Percentiles rank a stretch among this genome's conserved stretches.
These are phyloP conservation scores for Sarcophaga carnaria DNA, from an alignment of 2,888 invertebrate genomes.

Conservation along the genomic window DNA sequence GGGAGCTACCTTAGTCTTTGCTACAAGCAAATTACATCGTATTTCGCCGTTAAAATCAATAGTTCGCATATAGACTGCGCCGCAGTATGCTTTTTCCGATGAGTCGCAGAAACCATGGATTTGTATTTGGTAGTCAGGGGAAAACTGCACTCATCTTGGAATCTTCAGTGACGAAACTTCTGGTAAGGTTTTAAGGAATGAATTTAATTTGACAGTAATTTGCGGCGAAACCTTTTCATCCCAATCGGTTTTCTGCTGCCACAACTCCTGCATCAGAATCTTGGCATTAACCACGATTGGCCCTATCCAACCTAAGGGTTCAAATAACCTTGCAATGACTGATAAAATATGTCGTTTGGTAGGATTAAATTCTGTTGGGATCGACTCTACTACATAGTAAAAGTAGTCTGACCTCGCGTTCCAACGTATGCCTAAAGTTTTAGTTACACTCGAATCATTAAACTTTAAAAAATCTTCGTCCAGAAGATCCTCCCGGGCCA, in stretches of 20 bases:
- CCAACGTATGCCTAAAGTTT: no score
- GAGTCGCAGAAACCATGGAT: constrained; percentile 14
- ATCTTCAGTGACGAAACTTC: neutral
- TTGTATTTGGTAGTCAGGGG: neutral
- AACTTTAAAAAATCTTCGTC: no score
- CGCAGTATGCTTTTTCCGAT: constrained; percentile 7
- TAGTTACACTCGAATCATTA: no score
- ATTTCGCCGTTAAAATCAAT: neutral
- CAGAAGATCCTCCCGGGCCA: no score
- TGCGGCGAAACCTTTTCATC: neutral
- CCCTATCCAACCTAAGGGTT: neutral
- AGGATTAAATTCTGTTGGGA: neutral
- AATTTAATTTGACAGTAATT: neutral
- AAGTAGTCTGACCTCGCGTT: no score
- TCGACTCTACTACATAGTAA: no score
- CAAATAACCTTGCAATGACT: constrained; percentile 2
- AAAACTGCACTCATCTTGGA: neutral
- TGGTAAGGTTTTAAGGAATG: neutral
- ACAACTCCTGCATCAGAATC: no score
- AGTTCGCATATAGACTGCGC: neutral
- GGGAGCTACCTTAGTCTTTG: no score
- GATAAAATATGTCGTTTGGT: constrained; percentile 12
- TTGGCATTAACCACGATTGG: no score
- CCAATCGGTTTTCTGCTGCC: neutral
- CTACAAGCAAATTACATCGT: neutral